Percentiles rank a stretch among this genome's conserved stretches.
These are phyloP conservation scores for Acromyrmex heyeri DNA, from an alignment of 1,140 invertebrate genomes.

Conservation along the genomic window DNA sequence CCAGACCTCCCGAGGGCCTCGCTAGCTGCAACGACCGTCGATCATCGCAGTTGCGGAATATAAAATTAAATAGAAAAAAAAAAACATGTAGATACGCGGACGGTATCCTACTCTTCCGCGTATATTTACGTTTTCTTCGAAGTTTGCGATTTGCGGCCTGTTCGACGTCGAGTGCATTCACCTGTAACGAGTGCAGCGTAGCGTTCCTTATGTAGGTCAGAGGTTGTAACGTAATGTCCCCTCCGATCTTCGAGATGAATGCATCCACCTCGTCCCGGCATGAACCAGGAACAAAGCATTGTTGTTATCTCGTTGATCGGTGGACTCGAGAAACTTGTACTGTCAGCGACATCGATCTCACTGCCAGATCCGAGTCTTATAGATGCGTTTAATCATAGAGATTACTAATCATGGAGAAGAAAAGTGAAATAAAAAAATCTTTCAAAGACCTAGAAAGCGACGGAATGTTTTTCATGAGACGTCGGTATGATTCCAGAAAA, in stretches of 20 bases:
- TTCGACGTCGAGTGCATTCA: constrained; percentile 64
- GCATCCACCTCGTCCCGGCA: neutral
- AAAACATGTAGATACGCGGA: neutral
- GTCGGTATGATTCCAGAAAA: neutral
- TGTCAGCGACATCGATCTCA: neutral
- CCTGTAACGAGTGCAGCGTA: constrained; percentile 71
- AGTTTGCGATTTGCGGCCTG: constrained; percentile 26
- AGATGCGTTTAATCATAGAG: neutral
- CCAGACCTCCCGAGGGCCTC: neutral
- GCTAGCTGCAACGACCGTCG: neutral
- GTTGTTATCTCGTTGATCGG: neutral
- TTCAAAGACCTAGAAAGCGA: neutral
- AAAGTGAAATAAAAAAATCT: neutral
- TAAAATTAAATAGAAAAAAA: neutral
- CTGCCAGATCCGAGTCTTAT: neutral
- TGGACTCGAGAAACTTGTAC: neutral
- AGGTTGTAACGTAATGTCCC: constrained; percentile 66
- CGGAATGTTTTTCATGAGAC: neutral
- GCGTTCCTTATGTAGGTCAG: constrained; percentile 72
- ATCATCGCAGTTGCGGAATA: neutral
- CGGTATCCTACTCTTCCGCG: neutral
- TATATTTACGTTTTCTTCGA: constrained; percentile 12
- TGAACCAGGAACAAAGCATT: neutral
- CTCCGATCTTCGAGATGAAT: constrained; percentile 20
- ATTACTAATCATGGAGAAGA: neutral